Percentiles rank a stretch among this genome's conserved stretches.
These are phyloP conservation scores for Leptestheria dahalacensis DNA, from an alignment of 1,140 invertebrate genomes.

Conservation along the genomic window DNA sequence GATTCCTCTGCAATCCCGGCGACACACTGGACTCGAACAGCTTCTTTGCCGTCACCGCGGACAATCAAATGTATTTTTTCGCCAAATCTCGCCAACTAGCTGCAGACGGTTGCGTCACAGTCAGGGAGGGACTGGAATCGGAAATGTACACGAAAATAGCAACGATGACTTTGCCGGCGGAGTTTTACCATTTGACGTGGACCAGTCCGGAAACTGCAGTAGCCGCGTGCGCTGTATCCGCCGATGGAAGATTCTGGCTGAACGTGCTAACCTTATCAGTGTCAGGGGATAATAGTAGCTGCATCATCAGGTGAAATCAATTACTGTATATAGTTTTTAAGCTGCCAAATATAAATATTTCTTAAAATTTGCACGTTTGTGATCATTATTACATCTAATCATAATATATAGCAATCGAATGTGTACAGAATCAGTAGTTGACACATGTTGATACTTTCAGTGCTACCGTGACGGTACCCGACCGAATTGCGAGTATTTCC, in stretches of 20 bases:
- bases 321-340: too few species aligned
- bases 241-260: neutral
- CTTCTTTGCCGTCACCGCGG: neutral
- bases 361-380: too few species aligned
- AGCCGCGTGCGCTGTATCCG: neutral
- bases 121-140: neutral
- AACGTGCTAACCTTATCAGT: neutral
- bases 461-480: neutral
- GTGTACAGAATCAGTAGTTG: too few species aligned
- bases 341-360: too few species aligned
- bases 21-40: conserved; percentile 1
- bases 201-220: neutral
- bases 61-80: neutral
- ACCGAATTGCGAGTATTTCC: neutral
- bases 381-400: too few species aligned
- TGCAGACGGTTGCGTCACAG: neutral
- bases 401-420: too few species aligned
- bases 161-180: neutral
- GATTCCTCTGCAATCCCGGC: neutral
- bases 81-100: neutral
- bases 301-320: neutral
- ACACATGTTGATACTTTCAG: too few species aligned
- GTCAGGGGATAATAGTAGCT: neutral
- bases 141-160: neutral
- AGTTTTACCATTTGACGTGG: neutral